Evolutionary conservation across 2,113 vertebrate genomes (phyloP).

Genomic region (Athene cunicularia): DNA sequence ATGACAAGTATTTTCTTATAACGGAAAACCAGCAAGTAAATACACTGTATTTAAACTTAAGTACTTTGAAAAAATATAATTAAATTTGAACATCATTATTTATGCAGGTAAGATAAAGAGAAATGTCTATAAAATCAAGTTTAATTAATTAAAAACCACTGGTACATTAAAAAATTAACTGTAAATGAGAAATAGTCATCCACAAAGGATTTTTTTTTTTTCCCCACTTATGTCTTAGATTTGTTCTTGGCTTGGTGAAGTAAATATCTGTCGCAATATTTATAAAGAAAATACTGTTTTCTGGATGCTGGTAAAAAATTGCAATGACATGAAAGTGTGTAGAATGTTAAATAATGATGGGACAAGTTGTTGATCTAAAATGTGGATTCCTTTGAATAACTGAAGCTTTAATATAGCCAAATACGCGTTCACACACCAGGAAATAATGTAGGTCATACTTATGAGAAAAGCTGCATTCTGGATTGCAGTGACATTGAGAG

Average conservation of each 20-base stretch:
- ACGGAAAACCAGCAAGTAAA: neutral
- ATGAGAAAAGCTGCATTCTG: neutral
- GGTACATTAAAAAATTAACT: neutral
- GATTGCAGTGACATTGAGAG: neutral
- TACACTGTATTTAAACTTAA: neutral
- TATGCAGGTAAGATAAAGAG: neutral
- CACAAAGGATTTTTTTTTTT: neutral
- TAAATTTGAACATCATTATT: neutral
- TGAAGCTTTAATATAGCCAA: neutral
- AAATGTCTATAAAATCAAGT: neutral
- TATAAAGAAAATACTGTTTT: neutral
- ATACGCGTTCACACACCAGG: neutral
- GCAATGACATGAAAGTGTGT: neutral
- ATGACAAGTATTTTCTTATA: neutral
- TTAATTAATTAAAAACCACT: neutral
- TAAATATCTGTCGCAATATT: neutral
- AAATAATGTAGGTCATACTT: neutral
- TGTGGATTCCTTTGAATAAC: neutral
- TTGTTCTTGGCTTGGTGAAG: neutral
- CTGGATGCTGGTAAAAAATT: neutral
- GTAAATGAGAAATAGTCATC: neutral
- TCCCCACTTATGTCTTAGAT: neutral
- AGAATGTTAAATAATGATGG: neutral
- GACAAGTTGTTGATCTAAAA: neutral
- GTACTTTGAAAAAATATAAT: neutral